Evolutionary conservation across 2,888 invertebrate genomes (phyloP).

Genomic region (Thera obeliscata): DNA sequence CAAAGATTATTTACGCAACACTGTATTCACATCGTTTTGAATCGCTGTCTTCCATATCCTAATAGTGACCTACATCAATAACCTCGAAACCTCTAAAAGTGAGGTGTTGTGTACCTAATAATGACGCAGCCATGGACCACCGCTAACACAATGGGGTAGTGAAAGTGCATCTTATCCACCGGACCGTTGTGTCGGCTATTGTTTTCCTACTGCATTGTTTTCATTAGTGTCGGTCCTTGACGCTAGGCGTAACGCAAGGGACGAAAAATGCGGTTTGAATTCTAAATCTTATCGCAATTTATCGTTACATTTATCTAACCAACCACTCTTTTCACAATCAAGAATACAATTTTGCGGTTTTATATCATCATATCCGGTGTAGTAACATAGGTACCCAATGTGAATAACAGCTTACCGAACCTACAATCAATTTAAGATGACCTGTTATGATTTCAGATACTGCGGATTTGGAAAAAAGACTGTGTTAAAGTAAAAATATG

Average conservation of each 20-base stretch:
- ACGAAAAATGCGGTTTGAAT: not conserved
- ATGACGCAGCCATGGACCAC: slow-evolving; percentile 66
- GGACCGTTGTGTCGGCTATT: slow-evolving; percentile 72
- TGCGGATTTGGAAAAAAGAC: slow-evolving; percentile 5
- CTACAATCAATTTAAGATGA: not conserved
- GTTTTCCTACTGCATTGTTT: slow-evolving; percentile 76
- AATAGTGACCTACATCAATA: slow-evolving; percentile 55
- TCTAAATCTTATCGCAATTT: not conserved
- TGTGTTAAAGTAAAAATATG: slow-evolving; percentile 48
- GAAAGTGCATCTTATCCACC: slow-evolving; percentile 77
- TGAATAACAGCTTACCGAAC: not conserved
- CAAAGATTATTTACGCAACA: slow-evolving; percentile 36
- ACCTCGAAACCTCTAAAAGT: slow-evolving; percentile 46
- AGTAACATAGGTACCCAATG: too few relatives aligned
- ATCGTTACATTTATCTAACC: not conserved
- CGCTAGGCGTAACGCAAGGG: slow-evolving; percentile 68
- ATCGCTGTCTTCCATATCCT: slow-evolving; percentile 45
- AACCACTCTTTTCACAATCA: not conserved
- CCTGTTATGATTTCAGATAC: slow-evolving; percentile 20
- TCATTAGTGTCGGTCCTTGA: slow-evolving; percentile 71
- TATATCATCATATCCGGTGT: not conserved
- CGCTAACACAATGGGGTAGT: slow-evolving; percentile 77
- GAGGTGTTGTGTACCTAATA: slow-evolving; percentile 65
- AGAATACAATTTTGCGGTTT: not conserved
- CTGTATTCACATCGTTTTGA: slow-evolving; percentile 37